These are phyloP conservation scores for Whitmania pigra DNA, from an alignment of 1,140 invertebrate genomes.

Conservation along the genomic window DNA sequence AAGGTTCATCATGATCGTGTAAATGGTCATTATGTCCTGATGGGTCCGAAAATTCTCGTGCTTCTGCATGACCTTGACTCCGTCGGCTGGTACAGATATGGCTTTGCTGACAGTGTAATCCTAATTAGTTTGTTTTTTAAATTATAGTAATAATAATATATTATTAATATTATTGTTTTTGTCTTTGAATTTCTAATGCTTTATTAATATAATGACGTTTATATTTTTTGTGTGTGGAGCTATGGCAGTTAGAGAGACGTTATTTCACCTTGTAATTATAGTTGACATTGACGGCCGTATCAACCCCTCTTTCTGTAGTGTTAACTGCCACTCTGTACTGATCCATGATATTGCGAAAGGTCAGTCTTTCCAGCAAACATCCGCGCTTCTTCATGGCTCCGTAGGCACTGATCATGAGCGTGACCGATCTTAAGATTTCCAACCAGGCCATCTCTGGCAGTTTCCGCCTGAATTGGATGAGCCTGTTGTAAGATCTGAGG, in stretches of 20 bases:
- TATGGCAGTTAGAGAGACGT: too few species aligned
- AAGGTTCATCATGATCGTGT: constrained; percentile 4
- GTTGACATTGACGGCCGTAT: constrained; percentile 1
- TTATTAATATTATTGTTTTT: too few species aligned
- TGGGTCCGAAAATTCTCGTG: background rate
- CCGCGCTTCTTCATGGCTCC: constrained; percentile 8
- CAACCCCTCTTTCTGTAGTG: background rate
- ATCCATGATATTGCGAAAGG: constrained; percentile 1
- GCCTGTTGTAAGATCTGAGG: background rate
- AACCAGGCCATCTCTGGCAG: background rate
- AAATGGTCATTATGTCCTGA: constrained; percentile 9
- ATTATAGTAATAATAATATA: too few species aligned
- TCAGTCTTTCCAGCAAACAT: background rate
- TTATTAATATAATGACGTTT: too few species aligned
- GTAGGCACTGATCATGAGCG: constrained; percentile 4
- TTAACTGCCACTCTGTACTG: constrained; percentile 1
- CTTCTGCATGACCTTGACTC: constrained; percentile 2
- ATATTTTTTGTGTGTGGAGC: too few species aligned
- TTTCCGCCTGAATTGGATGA: background rate
- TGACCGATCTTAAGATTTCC: background rate
- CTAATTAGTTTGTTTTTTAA: too few species aligned
- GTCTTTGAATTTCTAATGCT: too few species aligned
- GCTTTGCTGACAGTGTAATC: background rate
- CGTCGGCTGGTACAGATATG: background rate
- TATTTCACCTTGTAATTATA: background rate